Conservation (phyloP, 2,113 vertebrate genomes). For the Lophochroa leadbeateri region DNA sequence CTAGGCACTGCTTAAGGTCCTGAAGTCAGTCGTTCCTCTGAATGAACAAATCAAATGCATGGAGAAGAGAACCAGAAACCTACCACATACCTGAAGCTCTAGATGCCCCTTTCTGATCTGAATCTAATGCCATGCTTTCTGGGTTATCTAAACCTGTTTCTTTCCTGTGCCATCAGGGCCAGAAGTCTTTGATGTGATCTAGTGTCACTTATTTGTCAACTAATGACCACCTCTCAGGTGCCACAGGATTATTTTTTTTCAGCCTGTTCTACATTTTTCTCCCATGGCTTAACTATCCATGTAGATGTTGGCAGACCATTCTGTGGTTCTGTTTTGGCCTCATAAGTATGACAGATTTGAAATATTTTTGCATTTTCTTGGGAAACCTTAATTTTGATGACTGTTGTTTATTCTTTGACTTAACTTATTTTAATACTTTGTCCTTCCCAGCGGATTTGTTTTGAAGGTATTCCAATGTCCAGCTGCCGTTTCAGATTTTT, state of each 20-base stretch:
- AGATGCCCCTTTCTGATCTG: not conserved
- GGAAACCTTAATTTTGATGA: not conserved
- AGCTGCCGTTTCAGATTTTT: not conserved
- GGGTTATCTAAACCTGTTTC: not conserved
- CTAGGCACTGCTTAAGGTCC: not conserved
- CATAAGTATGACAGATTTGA: not conserved
- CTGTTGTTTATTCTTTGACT: not conserved
- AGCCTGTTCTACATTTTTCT: not conserved
- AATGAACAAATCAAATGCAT: not conserved
- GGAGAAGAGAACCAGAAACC: not conserved
- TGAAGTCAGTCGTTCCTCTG: not conserved
- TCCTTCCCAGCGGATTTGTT: not conserved
- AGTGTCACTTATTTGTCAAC: not conserved
- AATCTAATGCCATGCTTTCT: not conserved
- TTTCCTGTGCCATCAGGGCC: not conserved
- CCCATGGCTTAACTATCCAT: not conserved
- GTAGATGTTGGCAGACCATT: not conserved
- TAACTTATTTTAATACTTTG: not conserved
- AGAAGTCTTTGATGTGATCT: not conserved
- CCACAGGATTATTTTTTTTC: not conserved
- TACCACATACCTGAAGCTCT: not conserved
- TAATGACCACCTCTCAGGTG: not conserved
- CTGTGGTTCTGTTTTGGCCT: not conserved
- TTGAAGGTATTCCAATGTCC: not conserved
- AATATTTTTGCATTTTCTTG: not conserved